phyloP scores from a whole-genome alignment of 2,888 invertebrate species.

The Volucella zonaria region DNA sequence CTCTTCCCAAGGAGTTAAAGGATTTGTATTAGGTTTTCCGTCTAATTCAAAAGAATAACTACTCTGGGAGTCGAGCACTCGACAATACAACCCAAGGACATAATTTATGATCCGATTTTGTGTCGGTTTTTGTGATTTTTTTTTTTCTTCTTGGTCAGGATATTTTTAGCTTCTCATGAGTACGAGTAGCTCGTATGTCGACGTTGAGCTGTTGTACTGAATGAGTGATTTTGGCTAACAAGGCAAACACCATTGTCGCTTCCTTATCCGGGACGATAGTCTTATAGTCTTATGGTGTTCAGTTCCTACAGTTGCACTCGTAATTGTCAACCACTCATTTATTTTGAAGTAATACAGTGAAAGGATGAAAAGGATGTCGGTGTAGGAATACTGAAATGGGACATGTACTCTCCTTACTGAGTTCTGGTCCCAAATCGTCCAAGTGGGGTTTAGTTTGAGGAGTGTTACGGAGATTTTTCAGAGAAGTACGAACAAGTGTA shows the following conservation, averaged over 20 bases:
- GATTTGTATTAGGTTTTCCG: constrained; percentile 67
- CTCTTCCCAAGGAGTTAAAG: constrained; percentile 20
- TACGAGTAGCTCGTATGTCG: constrained; percentile 26
- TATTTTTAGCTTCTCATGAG: neutral
- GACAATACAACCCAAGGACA: constrained; percentile 43
- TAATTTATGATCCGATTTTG: constrained; percentile 62
- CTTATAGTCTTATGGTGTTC: constrained; percentile 34
- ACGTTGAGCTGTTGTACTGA: neutral
- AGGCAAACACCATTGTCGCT: constrained; percentile 25
- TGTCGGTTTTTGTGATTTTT: constrained; percentile 21
- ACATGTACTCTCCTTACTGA: constrained; percentile 6
- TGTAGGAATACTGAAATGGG: constrained; percentile 2
- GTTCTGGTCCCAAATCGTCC: constrained; percentile 34
- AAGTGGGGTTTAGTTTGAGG: constrained; percentile 30
- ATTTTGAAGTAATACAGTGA: constrained; percentile 55
- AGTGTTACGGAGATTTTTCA: constrained; percentile 13
- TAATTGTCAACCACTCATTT: constrained; percentile 69
- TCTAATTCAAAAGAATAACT: constrained; percentile 63
- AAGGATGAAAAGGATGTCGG: constrained; percentile 49
- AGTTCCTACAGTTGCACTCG: constrained; percentile 43
- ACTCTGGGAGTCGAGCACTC: constrained; percentile 19
- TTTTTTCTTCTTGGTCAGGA: constrained; percentile 13
- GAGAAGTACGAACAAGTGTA: constrained; percentile 22
- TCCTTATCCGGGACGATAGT: constrained; percentile 7
- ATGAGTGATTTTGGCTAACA: constrained; percentile 2